Percentiles rank a stretch among this genome's conserved stretches.
These are phyloP conservation scores for Salarias fasciatus DNA, from an alignment of 2,797 vertebrate genomes.

Conservation along the genomic window DNA sequence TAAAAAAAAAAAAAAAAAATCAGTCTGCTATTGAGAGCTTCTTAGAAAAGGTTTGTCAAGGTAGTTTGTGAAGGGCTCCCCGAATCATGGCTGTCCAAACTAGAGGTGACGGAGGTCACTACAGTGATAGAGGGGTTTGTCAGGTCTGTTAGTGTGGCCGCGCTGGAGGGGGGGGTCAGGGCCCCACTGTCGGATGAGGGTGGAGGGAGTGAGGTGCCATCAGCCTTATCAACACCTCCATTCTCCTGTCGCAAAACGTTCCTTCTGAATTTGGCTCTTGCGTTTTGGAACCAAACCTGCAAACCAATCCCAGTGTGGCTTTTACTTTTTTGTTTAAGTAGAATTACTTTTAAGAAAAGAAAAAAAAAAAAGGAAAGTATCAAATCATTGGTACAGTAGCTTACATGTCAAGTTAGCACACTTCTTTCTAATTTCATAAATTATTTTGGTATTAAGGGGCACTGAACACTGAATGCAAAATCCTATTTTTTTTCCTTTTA, in stretches of 20 bases:
- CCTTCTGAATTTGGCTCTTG: conserved; percentile 99
- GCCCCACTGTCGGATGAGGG: conserved; percentile 98
- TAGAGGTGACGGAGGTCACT: conserved; percentile 98
- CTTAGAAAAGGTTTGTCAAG: conserved; percentile 99
- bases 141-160: conserved; percentile 99
- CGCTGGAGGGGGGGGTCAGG: conserved; percentile 96
- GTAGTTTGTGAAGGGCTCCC: conserved; percentile 99
- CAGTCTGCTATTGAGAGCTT: conserved; percentile 71
- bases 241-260: conserved; percentile 99
- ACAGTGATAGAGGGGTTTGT: conserved; percentile 99
- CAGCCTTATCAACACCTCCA: conserved; percentile 99
- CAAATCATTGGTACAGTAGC: conserved; percentile 68
- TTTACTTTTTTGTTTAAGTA: conserved; percentile 86
- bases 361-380: conserved; percentile 50
- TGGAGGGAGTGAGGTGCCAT: conserved; percentile 96
- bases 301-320: conserved; percentile 99
- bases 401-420: conserved; percentile 72
- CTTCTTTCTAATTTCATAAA: conserved; percentile 57
- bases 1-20: conserved; percentile 62
- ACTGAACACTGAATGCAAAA: conserved; percentile 63
- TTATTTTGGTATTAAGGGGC: conserved; percentile 61
- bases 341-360: conserved; percentile 40
- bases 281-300: conserved; percentile 99
- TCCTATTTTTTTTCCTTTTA: conserved; percentile 16
- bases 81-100: conserved; percentile 99